Base-by-base conservation (phyloP, 2,888 invertebrate species). In the Orthosia incerta region DNA sequence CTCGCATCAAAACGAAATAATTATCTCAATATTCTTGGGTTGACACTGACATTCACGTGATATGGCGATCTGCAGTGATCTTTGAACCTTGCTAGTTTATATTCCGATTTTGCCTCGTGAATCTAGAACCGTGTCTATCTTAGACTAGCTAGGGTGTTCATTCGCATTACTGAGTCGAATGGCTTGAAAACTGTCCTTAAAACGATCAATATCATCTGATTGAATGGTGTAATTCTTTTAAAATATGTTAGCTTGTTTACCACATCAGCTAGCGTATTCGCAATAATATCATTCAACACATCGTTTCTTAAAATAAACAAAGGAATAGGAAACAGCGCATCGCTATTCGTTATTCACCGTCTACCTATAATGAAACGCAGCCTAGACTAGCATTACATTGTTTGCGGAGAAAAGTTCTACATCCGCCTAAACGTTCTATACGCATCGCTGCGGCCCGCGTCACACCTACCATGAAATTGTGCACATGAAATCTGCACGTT, bases 401-500 rank as follows among this genome's bases (percentile, higher is more conserved):
- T 73, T 64, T 20, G 50, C 64, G 61, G 84, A 83, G 83, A 83
- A 83, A 83, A 83, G 66, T 67, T 85, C 66, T 66, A 83, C 80
- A 59, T 83, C 74, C 74, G 76, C 55, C 68, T 80, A 80, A 82
- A 80, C 78, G 78, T 67, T 63, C 46, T 74, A 74, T 70, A 77
- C 82, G 86, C 85, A 53, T 74, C 82, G 79, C 65, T 57, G 80
- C 74, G 26, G 61, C 63, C 31, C 74, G 80, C 74, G 80, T 79
- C 79, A 74, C 65, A 71, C 39, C 23, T 79, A 84, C 85, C 81
- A 81, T 84, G 73, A 78, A 85, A 85, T 79, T 71, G 70, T 67
- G 76, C 81, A 81, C 83, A 76, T 82, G 71, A 71, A 79, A 79
- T 70, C 70, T 73, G 62, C 73, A 70, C 82, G 68, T 65, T 84